Base-by-base conservation (phyloP, 2,797 vertebrate species). In the Rachycentron canadum region DNA sequence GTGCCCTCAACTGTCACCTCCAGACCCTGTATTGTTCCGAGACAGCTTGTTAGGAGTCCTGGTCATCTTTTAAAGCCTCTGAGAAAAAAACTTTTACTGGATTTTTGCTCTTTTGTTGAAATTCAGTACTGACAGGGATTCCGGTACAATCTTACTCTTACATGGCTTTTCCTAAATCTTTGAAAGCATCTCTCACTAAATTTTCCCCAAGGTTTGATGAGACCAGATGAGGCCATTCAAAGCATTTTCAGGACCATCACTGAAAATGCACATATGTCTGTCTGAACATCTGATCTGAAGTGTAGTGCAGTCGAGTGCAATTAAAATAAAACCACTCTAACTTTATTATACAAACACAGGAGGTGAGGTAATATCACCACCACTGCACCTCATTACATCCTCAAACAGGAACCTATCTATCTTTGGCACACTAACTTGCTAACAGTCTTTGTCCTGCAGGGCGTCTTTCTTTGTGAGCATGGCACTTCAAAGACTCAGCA, bases 321-420 rank as follows among this genome's bases (percentile, higher is more conserved):
- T 10, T 17, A 7, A 49, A 25, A 34, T 41, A 23, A 56, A 47
- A 62, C 19, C 3, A 3, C 30, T 63, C 43, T 40, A 9, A 53
- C 3, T 32, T 2, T 8, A 34, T 13, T 40, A 43, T 30, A 69
- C 14, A 69, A 58, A 73, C 36, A 13, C 6, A 40, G 14, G 4
- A 30, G 16, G 19, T 40, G 23, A 73, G 74, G 34, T 14, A 0
- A 8, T 23, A 5, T 36, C 69, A 62, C 28, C 55, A 68, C 52
- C 70, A 45, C n/a, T 43, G 36, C 69, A 63, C 62, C 26, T 66
- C 28, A 32, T 76, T 83, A 71, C 81, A 85, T 88, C 79, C 84
- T 77, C 32, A 45, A 79, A 78, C 59, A 77, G 63, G 81, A 74
- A 81, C 53, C 67, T 23, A 5, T 87, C 84, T 88, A 88, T 78